These are phyloP conservation scores for Ecliptopera silaceata DNA, from an alignment of 2,888 invertebrate species.

Conservation along the genomic window DNA sequence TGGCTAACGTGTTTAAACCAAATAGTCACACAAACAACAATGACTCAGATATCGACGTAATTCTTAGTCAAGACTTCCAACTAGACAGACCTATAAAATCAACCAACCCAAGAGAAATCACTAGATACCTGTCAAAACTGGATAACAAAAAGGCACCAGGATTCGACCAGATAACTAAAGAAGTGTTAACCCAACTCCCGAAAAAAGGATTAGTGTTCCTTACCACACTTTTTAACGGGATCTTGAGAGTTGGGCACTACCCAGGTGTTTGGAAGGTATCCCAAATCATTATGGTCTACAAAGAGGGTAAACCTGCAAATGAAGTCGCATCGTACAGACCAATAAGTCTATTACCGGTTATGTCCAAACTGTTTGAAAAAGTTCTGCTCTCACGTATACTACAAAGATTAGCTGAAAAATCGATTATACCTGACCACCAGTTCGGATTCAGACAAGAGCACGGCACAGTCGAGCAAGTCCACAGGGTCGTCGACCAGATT, in stretches of 20 bases:
- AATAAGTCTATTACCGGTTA: not conserved
- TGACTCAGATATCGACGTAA: not conserved
- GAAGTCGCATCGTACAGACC: not conserved
- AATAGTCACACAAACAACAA: not conserved
- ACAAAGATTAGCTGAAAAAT: not conserved
- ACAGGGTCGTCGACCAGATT: not conserved
- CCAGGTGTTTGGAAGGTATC: not conserved
- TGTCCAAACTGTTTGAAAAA: no score
- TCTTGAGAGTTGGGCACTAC: not conserved
- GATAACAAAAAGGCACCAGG: not conserved
- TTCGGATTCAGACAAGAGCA: not conserved
- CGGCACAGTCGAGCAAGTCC: not conserved
- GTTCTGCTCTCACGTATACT: not conserved
- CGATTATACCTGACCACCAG: not conserved
- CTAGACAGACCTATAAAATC: not conserved
- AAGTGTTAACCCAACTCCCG: not conserved
- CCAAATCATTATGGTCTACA: no score
- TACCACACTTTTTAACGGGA: not conserved
- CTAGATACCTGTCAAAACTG: not conserved
- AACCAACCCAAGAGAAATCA: not conserved
- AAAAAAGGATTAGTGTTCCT: not conserved
- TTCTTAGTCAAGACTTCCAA: not conserved
- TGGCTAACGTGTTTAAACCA: not conserved
- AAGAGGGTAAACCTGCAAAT: not conserved
- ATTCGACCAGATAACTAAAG: not conserved